A percentile compares a stretch with the other conserved stretches of the same genome.
phyloP scores from a whole-genome alignment of 1,140 invertebrate species.

The Drosophila littoralis region DNA sequence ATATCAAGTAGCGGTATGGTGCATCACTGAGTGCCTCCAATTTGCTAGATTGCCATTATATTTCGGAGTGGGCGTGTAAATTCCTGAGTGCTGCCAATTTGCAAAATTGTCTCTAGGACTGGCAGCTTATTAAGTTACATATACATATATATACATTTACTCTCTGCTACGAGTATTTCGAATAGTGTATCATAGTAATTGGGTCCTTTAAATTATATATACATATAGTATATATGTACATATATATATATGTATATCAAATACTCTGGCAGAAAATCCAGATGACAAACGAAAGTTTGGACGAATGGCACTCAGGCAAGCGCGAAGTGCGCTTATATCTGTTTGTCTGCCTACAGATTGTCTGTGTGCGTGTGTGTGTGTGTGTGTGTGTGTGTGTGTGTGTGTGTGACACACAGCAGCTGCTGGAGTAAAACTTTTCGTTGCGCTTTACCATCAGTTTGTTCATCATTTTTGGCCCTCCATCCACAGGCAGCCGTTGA shows the following conservation, averaged over 20 bases:
- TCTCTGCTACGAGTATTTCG: too few relatives aligned
- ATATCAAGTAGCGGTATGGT: too few relatives aligned
- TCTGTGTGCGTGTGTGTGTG: not conserved
- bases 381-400: not conserved
- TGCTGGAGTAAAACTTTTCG: conserved; percentile 31
- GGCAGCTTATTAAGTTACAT: not conserved
- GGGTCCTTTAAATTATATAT: not conserved
- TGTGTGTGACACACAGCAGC: conserved; percentile 34
- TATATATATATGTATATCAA: not conserved
- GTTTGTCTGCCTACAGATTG: not conserved
- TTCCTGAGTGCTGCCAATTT: not conserved
- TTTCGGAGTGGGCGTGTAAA: not conserved
- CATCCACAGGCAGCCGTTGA: not conserved
- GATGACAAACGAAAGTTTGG: conserved; percentile 18
- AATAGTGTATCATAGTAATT: too few relatives aligned
- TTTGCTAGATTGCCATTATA: too few relatives aligned
- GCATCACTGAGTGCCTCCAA: too few relatives aligned
- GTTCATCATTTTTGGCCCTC: not conserved
- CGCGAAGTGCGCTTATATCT: conserved; percentile 1
- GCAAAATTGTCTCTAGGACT: not conserved
- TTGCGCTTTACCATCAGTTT: not conserved
- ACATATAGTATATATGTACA: not conserved
- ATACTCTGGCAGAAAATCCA: not conserved
- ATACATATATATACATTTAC: not conserved
- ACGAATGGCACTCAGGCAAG: not conserved